Conservation (phyloP, 2,888 invertebrate genomes). For the Limnephilus auricula region DNA sequence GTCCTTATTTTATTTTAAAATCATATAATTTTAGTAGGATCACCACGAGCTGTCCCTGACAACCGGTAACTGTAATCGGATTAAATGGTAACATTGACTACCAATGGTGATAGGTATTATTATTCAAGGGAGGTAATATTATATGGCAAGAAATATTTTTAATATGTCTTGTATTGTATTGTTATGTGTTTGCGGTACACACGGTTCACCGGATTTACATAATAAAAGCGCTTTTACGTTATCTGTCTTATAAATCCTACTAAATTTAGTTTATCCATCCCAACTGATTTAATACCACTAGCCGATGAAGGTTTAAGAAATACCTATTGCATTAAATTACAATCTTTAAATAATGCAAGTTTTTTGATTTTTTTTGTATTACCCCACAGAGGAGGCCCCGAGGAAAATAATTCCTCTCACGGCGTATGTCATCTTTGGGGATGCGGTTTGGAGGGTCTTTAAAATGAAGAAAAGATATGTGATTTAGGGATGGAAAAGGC, state of each 20-base stretch:
- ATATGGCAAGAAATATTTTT: neutral
- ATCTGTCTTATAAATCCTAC: neutral
- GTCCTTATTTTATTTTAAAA: no score
- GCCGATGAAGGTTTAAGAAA: neutral
- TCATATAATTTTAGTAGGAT: neutral
- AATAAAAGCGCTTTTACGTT: neutral
- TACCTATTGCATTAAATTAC: no score
- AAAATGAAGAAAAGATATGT: no score
- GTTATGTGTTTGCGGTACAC: neutral
- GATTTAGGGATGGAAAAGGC: no score
- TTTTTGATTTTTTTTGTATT: no score
- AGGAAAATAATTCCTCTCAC: no score
- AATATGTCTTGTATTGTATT: neutral
- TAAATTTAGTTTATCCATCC: neutral
- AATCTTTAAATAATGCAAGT: no score
- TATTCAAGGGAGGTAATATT: neutral
- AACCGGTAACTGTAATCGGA: conserved; percentile 11
- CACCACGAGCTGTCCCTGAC: neutral
- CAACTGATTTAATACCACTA: neutral
- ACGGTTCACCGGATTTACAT: neutral
- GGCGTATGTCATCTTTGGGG: no score
- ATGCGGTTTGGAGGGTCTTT: no score
- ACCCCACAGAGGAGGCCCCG: no score
- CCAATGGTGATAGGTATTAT: neutral
- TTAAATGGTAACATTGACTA: conserved; percentile 15